A percentile compares a stretch with the other conserved stretches of the same genome.
Conservation (phyloP, 2,797 vertebrate genomes). For the Erithacus rubecula region DNA sequence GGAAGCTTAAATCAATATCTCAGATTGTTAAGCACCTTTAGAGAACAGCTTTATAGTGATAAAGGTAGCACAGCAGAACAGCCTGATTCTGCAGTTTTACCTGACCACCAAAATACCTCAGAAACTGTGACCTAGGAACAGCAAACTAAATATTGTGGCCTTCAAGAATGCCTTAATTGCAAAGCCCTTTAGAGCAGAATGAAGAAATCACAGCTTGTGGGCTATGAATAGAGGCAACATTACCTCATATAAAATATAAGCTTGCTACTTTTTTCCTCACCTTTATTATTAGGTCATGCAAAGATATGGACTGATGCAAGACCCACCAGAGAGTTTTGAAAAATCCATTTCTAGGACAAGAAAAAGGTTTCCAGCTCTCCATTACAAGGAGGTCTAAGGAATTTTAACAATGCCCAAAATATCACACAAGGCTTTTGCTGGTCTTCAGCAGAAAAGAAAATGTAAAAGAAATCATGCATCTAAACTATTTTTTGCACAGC, state of each 20-base stretch:
- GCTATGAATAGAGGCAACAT: not conserved
- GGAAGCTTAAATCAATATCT: constrained; percentile 35
- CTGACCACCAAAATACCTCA: not conserved
- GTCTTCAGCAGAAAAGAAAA: not conserved
- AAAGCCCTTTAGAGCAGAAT: not conserved
- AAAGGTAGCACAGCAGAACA: not conserved
- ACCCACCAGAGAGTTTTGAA: not conserved
- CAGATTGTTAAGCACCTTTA: not conserved
- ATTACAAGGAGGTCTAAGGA: not conserved
- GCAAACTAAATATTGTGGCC: not conserved
- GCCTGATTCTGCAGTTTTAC: not conserved
- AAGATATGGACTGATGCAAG: not conserved
- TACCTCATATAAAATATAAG: not conserved
- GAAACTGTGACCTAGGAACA: not conserved
- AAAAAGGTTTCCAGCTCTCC: not conserved
- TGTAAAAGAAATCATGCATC: not conserved
- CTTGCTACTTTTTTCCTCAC: not conserved
- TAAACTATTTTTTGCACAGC: not conserved
- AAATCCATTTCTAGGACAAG: not conserved
- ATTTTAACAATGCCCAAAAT: not conserved
- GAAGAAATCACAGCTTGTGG: not conserved
- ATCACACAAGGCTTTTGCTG: not conserved
- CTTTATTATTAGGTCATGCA: not conserved
- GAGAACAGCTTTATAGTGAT: not conserved
- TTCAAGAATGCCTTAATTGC: not conserved